Evolutionary conservation across 2,797 vertebrate genomes (phyloP).

Genomic region (Ptychobarbus kaznakovi): DNA sequence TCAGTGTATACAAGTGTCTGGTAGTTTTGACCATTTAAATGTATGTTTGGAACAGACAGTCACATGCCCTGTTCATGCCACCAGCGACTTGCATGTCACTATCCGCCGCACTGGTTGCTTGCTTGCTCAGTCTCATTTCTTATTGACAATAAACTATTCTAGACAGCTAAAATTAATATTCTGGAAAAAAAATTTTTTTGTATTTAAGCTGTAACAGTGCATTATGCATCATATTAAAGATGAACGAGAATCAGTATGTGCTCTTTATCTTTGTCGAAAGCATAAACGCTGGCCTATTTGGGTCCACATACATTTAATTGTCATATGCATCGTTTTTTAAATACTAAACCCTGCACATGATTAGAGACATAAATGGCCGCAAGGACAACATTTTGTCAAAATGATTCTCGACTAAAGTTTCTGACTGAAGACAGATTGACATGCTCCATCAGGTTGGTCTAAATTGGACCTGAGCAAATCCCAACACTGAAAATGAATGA

Average conservation of each 20-base stretch:
- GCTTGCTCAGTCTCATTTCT: not conserved
- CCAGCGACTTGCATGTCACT: not conserved
- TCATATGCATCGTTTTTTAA: not conserved
- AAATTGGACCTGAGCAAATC: not conserved
- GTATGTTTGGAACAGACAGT: conserved; percentile 34
- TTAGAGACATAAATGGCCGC: not conserved
- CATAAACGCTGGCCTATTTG: not conserved
- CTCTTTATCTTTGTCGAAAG: not conserved
- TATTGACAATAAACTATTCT: not conserved
- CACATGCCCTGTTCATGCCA: conserved; percentile 3
- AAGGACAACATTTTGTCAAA: not conserved
- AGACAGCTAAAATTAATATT: not conserved
- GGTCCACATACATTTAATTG: not conserved
- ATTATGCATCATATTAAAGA: not conserved
- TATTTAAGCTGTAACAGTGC: not conserved
- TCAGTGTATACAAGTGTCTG: conserved; percentile 56
- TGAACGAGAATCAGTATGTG: not conserved
- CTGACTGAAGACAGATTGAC: not conserved
- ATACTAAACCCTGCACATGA: not conserved
- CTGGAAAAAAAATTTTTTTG: not conserved
- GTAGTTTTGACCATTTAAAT: conserved; percentile 30
- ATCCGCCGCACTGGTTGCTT: not conserved
- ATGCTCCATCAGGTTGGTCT: not conserved
- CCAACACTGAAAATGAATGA: not conserved
- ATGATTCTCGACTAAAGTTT: not conserved